Percentiles rank a stretch among this genome's conserved stretches.
phyloP scores from a whole-genome alignment of 2,113 vertebrate genomes.

The Shinisaurus crocodilurus region DNA sequence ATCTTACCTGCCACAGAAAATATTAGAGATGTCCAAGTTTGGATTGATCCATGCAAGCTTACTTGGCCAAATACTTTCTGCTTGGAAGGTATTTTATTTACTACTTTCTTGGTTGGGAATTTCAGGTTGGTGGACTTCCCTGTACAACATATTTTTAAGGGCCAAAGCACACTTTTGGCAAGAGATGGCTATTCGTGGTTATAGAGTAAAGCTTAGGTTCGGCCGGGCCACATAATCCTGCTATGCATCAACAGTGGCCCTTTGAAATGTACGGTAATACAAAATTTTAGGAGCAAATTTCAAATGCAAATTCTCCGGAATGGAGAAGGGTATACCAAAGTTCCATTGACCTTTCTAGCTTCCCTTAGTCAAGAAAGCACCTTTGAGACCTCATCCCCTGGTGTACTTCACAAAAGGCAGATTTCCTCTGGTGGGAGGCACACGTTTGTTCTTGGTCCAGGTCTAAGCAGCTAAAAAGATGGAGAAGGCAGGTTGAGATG shows the following conservation, averaged over 20 bases:
- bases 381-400: background rate
- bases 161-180: background rate
- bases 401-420: background rate
- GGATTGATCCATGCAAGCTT: accelerated
- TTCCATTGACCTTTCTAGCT: background rate
- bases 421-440: background rate
- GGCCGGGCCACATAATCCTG: background rate
- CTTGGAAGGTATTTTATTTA: background rate
- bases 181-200: background rate
- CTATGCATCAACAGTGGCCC: background rate
- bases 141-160: background rate
- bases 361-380: background rate
- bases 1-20: background rate
- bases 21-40: background rate
- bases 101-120: background rate
- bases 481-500: background rate
- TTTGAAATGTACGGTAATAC: background rate
- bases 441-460: background rate
- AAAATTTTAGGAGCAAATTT: background rate
- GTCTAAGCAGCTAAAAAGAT: too few relatives aligned
- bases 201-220: background rate
- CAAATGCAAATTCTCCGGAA: background rate
- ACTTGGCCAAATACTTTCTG: background rate
- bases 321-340: background rate
- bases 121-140: background rate